A percentile compares a stretch with the other conserved stretches of the same genome.
These are phyloP conservation scores for Limulus polyphemus DNA, from an alignment of 2,888 invertebrate species.

Conservation along the genomic window DNA sequence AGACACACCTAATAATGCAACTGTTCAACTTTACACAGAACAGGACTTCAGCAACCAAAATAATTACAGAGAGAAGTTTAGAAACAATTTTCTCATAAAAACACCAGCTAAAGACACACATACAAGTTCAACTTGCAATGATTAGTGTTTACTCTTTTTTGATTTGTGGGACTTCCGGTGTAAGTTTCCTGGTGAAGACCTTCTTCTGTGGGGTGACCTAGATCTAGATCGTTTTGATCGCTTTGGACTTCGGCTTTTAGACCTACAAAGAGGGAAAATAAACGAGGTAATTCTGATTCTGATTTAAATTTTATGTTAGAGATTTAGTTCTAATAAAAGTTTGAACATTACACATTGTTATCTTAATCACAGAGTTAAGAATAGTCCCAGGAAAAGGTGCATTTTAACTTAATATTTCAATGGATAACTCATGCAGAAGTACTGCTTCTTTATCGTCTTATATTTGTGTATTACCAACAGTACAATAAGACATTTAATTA, in stretches of 20 bases:
- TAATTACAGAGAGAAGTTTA: too few species aligned
- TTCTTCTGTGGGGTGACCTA: slow-evolving; percentile 21
- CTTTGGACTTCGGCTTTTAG: slow-evolving; percentile 26
- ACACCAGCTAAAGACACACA: not conserved
- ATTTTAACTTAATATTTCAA: too few species aligned
- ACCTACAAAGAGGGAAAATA: slow-evolving; percentile 9
- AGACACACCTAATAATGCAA: too few species aligned
- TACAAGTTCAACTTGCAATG: not conserved
- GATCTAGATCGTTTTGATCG: slow-evolving; percentile 19
- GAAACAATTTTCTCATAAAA: too few species aligned
- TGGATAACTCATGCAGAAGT: too few species aligned
- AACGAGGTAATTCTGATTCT: not conserved
- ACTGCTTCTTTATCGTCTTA: too few species aligned
- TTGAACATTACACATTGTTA: not conserved
- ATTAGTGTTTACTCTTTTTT: slow-evolving; percentile 25
- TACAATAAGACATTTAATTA: too few species aligned
- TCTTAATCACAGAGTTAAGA: not conserved
- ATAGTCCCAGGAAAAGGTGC: too few species aligned
- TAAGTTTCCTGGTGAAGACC: slow-evolving; percentile 15
- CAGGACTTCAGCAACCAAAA: too few species aligned
- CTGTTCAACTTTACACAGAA: too few species aligned
- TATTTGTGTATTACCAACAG: too few species aligned
- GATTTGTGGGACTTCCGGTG: slow-evolving; percentile 24
- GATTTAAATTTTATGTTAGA: not conserved
- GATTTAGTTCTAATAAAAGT: not conserved